Conservation (phyloP, 2,113 vertebrate genomes). For the Empidonax traillii region DNA sequence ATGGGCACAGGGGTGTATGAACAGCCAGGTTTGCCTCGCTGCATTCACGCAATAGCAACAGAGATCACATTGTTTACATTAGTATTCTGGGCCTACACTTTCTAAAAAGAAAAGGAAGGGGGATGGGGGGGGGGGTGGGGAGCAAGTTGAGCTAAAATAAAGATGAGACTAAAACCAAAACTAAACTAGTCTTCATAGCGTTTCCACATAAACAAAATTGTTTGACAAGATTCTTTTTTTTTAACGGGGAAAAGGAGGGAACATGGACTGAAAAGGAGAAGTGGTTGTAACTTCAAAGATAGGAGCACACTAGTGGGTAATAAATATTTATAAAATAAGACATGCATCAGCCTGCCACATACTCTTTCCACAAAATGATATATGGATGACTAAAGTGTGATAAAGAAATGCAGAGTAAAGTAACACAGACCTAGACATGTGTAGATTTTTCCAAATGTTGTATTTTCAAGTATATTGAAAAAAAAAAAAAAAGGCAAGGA, state of each 20-base stretch:
- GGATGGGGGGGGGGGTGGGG: background rate
- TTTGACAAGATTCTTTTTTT: background rate
- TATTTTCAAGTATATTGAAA: background rate
- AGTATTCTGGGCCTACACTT: constrained; percentile 10
- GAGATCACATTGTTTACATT: background rate
- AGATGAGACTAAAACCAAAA: constrained; percentile 37
- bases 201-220: constrained; percentile 41
- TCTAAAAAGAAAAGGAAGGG: background rate
- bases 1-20: background rate
- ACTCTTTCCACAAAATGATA: constrained; percentile 53
- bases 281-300: constrained; percentile 67
- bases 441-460: constrained; percentile 41
- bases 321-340: constrained; percentile 79
- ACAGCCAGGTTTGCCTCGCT: background rate
- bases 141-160: constrained; percentile 50
- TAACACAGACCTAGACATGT: constrained; percentile 35
- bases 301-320: constrained; percentile 53
- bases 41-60: background rate
- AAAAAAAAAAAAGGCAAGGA: background rate
- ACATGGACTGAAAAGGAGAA: constrained; percentile 5
- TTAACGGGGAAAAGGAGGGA: constrained; percentile 1
- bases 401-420: constrained; percentile 69
- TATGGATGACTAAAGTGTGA: constrained; percentile 62
- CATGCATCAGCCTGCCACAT: constrained; percentile 64
- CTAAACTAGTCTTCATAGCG: background rate